Evolutionary conservation across 2,888 invertebrate genomes (phyloP), one percentile per base, ranked within the genome.

Genomic region (Caradrina clavipalpis): DNA sequence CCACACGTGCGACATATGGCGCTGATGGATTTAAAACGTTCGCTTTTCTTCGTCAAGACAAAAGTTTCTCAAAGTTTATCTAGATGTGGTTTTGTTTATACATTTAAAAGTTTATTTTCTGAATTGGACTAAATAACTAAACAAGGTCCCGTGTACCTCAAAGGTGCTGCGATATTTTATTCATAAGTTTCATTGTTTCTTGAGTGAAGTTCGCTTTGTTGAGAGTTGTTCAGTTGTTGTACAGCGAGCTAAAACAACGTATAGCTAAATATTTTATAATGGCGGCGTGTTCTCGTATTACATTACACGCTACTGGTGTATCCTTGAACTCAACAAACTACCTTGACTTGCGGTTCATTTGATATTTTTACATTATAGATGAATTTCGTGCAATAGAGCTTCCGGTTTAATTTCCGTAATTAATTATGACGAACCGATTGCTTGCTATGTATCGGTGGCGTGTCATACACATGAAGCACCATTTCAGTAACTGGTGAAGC

Each of bases 141-240:
- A 69, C 68, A 58, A 49, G 69, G 47, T 56, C 26, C 65, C 59
- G 19, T 76, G 73, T 75, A 83, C 35, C 67, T 76, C 59, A 66
- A 69, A 75, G 71, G 74, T 66, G 64, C 68, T 68, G 51, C 71
- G 62, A 81, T 84, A 86, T 82, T 76, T 85, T 69, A 84, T 84
- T 84, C 69, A 84, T 78, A 69, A 76, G 59, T 72, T 84, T 78
- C 72, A 75, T 78, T 84, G 82, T 80, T 82, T 76, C 76, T 84
- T 72, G 55, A 54, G 60, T 58, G 64, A 76, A 81, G 73, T 73
- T 80, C 61, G 71, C 80, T 78, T 76, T 85, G 76, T 76, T 64
- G 71, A 57, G 72, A 72, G 56, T 81, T 73, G 71, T 82, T 80
- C 61, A 35, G 54, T 58, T 70, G 68, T 72, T 69, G 49, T 53